These are phyloP conservation scores for Cepaea nemoralis DNA, from an alignment of 1,140 invertebrate genomes.

Conservation along the genomic window DNA sequence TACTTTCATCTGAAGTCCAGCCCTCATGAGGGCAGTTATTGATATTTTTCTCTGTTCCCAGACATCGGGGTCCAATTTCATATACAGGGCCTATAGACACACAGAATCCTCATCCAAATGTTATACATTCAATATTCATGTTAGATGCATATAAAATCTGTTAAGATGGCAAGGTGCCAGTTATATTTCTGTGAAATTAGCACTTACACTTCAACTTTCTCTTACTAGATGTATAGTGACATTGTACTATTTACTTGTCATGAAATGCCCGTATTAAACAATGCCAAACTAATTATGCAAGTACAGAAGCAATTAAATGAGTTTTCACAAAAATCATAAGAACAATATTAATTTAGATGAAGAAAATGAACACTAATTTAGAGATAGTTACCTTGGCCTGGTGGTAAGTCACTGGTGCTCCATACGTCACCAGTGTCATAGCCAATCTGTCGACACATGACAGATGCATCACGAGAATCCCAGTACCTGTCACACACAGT, in stretches of 20 bases:
- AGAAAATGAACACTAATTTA: background rate
- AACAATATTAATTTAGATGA: too few species aligned
- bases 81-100: constrained; percentile 47
- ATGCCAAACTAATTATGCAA: too few species aligned
- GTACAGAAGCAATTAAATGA: too few species aligned
- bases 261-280: too few species aligned
- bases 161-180: too few species aligned
- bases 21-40: constrained; percentile 58
- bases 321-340: background rate
- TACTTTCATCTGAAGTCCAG: constrained; percentile 40
- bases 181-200: too few species aligned
- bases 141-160: too few species aligned
- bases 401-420: constrained; percentile 34
- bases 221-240: too few species aligned
- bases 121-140: too few species aligned
- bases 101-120: background rate
- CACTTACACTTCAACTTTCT: too few species aligned
- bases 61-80: constrained; percentile 52
- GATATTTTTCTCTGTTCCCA: constrained; percentile 51
- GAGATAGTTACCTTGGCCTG: background rate
- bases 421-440: constrained; percentile 51
- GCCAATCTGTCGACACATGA: constrained; percentile 55
- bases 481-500: constrained; percentile 56
- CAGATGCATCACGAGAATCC: constrained; percentile 53
- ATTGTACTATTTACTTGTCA: too few species aligned